These are phyloP conservation scores for Gallinago solitaria DNA, from an alignment of 2,797 vertebrate genomes.

Conservation along the genomic window DNA sequence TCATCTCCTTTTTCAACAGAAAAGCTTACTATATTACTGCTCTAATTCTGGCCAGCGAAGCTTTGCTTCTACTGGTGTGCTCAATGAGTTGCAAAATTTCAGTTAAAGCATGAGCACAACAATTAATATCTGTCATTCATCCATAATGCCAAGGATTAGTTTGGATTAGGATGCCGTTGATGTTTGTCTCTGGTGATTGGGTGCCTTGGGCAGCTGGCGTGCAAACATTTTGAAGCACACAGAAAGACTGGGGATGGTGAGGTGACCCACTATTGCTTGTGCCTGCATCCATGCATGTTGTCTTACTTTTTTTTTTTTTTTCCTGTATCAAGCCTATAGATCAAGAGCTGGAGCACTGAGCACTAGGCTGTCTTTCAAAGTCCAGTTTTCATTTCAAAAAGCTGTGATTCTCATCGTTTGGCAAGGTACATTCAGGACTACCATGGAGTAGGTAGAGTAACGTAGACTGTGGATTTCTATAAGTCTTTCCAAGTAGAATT, in stretches of 20 bases:
- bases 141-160: background rate
- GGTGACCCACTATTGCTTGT: background rate
- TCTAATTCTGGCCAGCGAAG: background rate
- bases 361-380: background rate
- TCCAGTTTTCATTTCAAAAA: background rate
- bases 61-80: background rate
- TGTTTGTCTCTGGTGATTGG: background rate
- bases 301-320: background rate
- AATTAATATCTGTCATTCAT: background rate
- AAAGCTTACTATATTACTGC: background rate
- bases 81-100: background rate
- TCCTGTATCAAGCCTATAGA: background rate
- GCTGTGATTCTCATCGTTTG: background rate
- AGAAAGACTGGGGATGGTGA: background rate
- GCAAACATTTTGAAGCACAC: background rate
- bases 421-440: background rate
- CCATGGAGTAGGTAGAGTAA: background rate
- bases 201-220: background rate
- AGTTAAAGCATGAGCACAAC: background rate
- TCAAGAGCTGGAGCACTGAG: background rate
- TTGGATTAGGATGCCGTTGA: background rate
- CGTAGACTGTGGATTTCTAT: background rate
- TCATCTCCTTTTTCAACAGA: background rate
- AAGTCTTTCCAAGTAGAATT: background rate
- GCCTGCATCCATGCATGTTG: rapidly evolving